These are phyloP conservation scores for Narcine bancroftii DNA, from an alignment of 2,113 vertebrate genomes.

Conservation along the genomic window DNA sequence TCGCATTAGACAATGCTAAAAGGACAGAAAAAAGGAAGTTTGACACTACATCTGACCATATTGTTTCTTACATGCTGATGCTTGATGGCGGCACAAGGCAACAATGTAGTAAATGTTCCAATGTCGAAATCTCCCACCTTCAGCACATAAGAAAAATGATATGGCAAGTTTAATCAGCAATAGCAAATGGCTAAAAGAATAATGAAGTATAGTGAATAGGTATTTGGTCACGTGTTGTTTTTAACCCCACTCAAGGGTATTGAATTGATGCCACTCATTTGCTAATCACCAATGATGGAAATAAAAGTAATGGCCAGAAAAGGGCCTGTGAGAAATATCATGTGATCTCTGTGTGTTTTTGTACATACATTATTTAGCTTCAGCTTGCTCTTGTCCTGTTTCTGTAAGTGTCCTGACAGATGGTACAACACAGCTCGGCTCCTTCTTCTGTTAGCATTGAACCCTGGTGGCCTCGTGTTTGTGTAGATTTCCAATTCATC, in stretches of 20 bases:
- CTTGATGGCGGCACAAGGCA: background rate
- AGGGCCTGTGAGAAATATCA: background rate
- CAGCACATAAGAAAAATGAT: background rate
- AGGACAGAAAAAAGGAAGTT: background rate
- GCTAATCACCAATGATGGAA: background rate
- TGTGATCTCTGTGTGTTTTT: background rate
- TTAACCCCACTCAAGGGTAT: background rate
- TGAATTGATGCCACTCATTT: background rate
- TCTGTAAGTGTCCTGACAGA: conserved; percentile 70
- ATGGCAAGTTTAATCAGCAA: background rate
- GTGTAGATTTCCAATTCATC: conserved; percentile 64
- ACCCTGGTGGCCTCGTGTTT: conserved; percentile 61
- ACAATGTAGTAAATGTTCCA: background rate
- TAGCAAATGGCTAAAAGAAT: background rate
- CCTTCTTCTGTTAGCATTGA: conserved; percentile 64
- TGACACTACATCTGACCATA: background rate
- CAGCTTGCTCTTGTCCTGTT: conserved; percentile 72
- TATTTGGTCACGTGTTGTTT: background rate
- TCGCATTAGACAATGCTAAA: background rate
- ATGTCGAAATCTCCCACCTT: background rate
- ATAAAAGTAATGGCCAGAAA: too few species aligned
- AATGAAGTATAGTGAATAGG: background rate
- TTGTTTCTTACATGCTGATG: background rate
- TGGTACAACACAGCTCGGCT: conserved; percentile 70
- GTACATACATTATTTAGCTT: conserved; percentile 68